These are phyloP conservation scores for Craseonycteris thonglongyai DNA, from an alignment of 2,113 vertebrate genomes.

Conservation along the genomic window DNA sequence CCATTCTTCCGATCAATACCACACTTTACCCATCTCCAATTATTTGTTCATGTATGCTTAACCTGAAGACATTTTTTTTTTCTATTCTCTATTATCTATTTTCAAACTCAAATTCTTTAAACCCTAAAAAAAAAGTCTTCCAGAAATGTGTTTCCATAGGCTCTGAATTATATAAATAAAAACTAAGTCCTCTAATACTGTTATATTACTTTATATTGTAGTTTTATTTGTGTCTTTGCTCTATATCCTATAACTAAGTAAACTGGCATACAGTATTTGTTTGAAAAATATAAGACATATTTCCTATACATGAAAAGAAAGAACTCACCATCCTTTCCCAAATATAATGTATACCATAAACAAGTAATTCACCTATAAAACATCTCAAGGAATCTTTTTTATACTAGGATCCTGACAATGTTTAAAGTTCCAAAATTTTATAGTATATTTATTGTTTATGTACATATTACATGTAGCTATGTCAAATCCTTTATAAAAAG, in stretches of 20 bases:
- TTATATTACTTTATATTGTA: not conserved
- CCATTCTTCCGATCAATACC: not conserved
- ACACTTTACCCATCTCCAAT: not conserved
- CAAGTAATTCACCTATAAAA: not conserved
- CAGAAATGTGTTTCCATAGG: not conserved
- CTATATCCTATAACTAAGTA: not conserved
- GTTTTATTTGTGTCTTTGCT: not conserved
- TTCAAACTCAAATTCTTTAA: not conserved
- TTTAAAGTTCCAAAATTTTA: not conserved
- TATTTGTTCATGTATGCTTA: not conserved
- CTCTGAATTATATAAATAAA: slow-evolving; percentile 5
- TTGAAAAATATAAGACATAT: not conserved
- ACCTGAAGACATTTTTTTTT: not conserved
- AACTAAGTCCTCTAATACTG: not conserved
- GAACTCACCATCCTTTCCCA: not conserved
- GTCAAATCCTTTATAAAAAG: not conserved
- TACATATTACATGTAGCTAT: not conserved
- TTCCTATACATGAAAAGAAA: not conserved
- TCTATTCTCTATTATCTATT: not conserved
- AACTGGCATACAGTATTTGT: not conserved
- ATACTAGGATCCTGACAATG: not conserved
- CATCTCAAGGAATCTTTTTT: not conserved
- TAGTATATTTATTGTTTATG: not conserved
- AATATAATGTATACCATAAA: not conserved
- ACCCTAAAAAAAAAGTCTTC: not conserved